Conservation (phyloP, 2,797 vertebrate genomes). For the Nyctalus aviator region DNA sequence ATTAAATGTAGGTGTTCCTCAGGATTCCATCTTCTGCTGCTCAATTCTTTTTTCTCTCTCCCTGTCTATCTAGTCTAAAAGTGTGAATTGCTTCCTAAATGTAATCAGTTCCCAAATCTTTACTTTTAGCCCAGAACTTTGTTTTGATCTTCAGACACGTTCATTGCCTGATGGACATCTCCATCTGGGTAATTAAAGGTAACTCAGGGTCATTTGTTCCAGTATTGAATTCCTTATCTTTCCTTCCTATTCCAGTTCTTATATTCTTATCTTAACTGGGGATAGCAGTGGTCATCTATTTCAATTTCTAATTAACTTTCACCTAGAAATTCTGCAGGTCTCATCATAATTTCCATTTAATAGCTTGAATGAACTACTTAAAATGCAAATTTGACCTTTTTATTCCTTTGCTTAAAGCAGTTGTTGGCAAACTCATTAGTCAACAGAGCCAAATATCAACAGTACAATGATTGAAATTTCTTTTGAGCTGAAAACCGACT, state of each 20-base stretch:
- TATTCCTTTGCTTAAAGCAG: constrained; percentile 18
- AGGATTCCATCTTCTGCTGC: not conserved
- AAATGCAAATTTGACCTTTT: constrained; percentile 50
- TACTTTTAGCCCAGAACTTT: not conserved
- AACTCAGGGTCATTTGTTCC: constrained; percentile 10
- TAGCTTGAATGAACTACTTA: constrained; percentile 20
- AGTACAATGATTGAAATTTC: too few relatives aligned
- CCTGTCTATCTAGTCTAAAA: not conserved
- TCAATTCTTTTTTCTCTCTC: constrained; percentile 11
- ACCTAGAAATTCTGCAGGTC: not conserved
- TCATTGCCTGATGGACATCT: constrained; percentile 15
- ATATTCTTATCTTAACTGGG: constrained; percentile 2
- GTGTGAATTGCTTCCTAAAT: not conserved
- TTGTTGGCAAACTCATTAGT: too few relatives aligned
- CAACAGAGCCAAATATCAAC: too few relatives aligned
- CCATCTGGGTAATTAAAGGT: not conserved
- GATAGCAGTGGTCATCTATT: not conserved
- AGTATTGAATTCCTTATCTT: constrained; percentile 10
- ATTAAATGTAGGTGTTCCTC: constrained; percentile 40
- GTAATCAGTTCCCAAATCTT: not conserved
- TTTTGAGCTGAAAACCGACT: too few relatives aligned
- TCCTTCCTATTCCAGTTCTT: not conserved
- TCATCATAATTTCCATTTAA: constrained; percentile 43
- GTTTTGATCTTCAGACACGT: not conserved
- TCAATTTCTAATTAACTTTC: constrained; percentile 17